These are phyloP conservation scores for Lepus americanus DNA, from an alignment of 2,113 vertebrate species.

Conservation along the genomic window DNA sequence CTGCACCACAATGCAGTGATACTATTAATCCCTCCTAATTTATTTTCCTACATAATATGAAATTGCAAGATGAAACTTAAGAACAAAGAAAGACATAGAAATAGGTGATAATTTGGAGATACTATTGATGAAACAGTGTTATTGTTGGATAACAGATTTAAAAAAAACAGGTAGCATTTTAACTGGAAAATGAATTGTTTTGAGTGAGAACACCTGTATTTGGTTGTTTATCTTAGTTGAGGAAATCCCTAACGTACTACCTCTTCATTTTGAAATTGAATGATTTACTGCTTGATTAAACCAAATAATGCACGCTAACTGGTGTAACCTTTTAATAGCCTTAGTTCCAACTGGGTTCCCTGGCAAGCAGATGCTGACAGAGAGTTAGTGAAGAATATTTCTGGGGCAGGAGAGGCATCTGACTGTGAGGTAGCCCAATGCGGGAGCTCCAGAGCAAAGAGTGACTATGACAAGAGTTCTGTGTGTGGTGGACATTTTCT, in stretches of 20 bases:
- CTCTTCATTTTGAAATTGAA: background rate
- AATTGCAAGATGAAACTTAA: slow-evolving; percentile 41
- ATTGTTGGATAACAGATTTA: background rate
- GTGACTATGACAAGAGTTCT: background rate
- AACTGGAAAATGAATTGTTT: background rate
- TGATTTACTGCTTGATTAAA: background rate
- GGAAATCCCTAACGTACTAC: background rate
- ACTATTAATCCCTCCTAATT: background rate
- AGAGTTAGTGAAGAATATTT: background rate
- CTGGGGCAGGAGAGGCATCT: background rate
- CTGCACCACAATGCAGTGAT: background rate
- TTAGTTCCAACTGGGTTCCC: background rate
- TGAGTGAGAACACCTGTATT: background rate
- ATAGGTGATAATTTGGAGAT: background rate
- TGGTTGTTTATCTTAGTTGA: background rate
- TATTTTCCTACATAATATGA: background rate
- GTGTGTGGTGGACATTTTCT: background rate
- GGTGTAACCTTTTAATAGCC: background rate
- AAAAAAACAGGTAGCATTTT: background rate
- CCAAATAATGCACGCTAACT: background rate
- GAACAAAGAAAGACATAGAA: background rate
- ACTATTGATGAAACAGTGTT: background rate
- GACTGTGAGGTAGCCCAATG: accelerated
- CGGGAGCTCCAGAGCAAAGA: background rate
- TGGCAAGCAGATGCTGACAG: background rate